Percentiles rank a stretch among this genome's conserved stretches.
phyloP scores from a whole-genome alignment of 2,888 invertebrate species.

The Drosophila falleni region DNA sequence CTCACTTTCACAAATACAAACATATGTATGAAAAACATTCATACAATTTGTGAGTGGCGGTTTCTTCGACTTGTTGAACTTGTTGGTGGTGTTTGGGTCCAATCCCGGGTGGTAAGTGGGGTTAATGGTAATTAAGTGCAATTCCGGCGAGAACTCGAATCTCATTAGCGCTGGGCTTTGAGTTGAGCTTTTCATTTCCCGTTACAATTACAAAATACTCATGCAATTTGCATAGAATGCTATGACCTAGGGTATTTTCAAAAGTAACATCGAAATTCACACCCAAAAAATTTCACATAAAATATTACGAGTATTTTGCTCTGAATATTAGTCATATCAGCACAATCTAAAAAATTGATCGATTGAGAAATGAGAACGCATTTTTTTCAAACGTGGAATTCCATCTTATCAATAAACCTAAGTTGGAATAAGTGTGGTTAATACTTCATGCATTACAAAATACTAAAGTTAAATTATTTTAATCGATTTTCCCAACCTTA shows the following conservation, averaged over 20 bases:
- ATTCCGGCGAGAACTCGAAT: slow-evolving; percentile 4
- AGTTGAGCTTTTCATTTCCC: slow-evolving; percentile 6
- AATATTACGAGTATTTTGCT: background rate
- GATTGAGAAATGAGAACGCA: background rate
- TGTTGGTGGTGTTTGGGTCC: background rate
- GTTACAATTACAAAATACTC: slow-evolving; percentile 6
- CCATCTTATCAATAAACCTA: no score
- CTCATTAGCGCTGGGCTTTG: slow-evolving; percentile 19
- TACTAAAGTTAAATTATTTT: no score
- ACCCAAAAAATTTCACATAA: no score
- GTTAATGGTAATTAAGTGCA: slow-evolving; percentile 21
- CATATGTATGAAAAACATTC: slow-evolving; percentile 2
- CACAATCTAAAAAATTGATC: background rate
- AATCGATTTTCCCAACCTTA: no score
- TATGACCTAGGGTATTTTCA: background rate
- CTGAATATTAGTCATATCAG: background rate
- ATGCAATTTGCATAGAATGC: background rate
- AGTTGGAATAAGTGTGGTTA: no score
- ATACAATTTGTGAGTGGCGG: background rate
- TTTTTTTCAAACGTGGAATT: background rate
- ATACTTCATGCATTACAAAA: no score
- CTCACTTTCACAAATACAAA: background rate
- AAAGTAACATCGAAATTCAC: background rate
- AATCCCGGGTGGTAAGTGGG: background rate
- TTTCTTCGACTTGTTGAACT: slow-evolving; percentile 9